Base-by-base conservation (phyloP, 2,888 invertebrate species). In the Metopia argyrocephala region DNA sequence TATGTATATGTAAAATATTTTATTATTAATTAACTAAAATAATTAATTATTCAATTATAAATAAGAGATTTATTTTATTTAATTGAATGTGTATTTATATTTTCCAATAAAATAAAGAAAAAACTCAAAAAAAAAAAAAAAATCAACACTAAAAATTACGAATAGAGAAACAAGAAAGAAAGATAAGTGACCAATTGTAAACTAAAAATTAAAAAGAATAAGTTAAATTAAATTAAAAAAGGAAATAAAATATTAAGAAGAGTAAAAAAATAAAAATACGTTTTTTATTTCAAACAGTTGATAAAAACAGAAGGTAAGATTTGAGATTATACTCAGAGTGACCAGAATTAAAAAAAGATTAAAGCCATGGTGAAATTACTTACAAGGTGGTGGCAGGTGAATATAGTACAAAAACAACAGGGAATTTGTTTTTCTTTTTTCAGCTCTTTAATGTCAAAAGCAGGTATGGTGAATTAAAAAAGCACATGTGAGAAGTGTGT, bases 51-150 rank as follows among this genome's bases (percentile, higher is more conserved):
- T 61, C 3, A 38, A 66, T 45, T 65, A 45, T 48, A 54, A 73
- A 54, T 48, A 64, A 46, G 48, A 75, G 61, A 76, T 45, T 46
- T 62, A 62, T 46, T n/a, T n/a, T 23, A 73, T 56, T 64, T 12
- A 56, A 75, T 57, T 79, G 71, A 80, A 80, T 80, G 79, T 80
- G 76, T 80, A 80, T 68, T 76, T 80, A 76, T 76, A 80, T 79
- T 68, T 79, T 71, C 66, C 9, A 73, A 80, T 62, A 38, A 7
- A 28, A 45, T 64, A 56, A 46, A 31, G 46, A 31, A 46, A 64
- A 23, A 45, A 38, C 38, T 12, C 9, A 38, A 12, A 5, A 38
- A 38, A 38, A 38, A 38, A 38, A 38, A 1, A 12, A 3, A 38
- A 38, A 38, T 15, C 38, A 38, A 38, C 12, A 38, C 15, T n/a